A percentile compares a stretch with the other conserved stretches of the same genome.
Evolutionary conservation across 2,797 vertebrate species (phyloP).

Genomic region (Cirrhinus molitorella): DNA sequence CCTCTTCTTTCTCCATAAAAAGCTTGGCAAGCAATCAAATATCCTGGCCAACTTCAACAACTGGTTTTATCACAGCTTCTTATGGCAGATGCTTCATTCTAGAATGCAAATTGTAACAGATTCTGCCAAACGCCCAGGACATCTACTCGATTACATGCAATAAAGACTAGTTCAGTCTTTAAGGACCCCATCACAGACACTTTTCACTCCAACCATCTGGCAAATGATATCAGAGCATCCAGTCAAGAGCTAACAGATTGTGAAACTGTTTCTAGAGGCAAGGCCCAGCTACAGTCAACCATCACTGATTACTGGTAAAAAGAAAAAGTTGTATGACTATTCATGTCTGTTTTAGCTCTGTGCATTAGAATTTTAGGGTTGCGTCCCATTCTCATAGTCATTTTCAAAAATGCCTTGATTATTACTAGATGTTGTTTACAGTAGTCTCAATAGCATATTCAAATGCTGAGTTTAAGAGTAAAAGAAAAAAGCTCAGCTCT

Average conservation of each 20-base stretch:
- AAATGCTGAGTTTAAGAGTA: neutral
- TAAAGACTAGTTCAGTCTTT: conserved; percentile 5
- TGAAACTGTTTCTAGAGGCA: neutral
- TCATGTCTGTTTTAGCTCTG: neutral
- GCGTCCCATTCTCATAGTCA: neutral
- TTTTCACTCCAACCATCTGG: conserved; percentile 7
- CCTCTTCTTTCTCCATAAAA: neutral
- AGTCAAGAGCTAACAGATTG: neutral
- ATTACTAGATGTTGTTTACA: neutral
- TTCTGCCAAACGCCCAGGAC: conserved; percentile 2
- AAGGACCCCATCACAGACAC: neutral
- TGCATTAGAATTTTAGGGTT: neutral
- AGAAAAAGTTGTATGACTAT: neutral
- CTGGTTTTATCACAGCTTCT: neutral
- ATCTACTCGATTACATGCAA: neutral
- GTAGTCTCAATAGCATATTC: neutral
- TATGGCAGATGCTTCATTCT: neutral
- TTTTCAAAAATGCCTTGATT: no score
- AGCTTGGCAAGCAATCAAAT: neutral
- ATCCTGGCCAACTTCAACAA: neutral
- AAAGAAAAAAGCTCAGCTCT: neutral
- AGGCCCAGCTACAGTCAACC: neutral
- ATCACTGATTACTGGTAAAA: neutral
- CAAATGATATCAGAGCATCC: conserved; percentile 3
- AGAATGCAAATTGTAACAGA: neutral